Percentiles rank a stretch among this genome's conserved stretches.
Conservation (phyloP, 92 coral and sea anemone genomes). For the Muricea muricata region DNA sequence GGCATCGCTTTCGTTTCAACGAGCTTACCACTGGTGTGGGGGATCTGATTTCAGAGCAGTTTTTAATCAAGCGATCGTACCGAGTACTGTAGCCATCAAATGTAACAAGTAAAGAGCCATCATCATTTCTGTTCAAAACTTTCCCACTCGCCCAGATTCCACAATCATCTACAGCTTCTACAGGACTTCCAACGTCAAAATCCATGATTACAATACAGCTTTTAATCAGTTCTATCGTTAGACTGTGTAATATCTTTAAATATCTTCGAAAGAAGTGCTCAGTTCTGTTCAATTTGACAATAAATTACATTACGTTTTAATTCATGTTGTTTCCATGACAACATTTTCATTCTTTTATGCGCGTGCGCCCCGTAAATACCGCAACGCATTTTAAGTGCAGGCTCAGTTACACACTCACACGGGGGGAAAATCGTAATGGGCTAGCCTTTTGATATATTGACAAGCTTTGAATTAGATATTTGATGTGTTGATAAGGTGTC, state of each 20-base stretch:
- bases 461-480: too few relatives aligned
- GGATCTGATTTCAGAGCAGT: background rate
- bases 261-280: too few relatives aligned
- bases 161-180: slow-evolving; percentile 14
- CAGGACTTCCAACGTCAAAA: slow-evolving; percentile 27
- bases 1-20: slow-evolving; percentile 19
- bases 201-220: background rate
- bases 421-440: background rate
- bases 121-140: slow-evolving; percentile 3
- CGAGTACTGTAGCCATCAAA: slow-evolving; percentile 31
- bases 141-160: slow-evolving; percentile 17
- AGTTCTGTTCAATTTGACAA: background rate
- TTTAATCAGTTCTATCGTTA: background rate
- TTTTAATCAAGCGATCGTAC: slow-evolving; percentile 24
- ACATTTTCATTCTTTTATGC: background rate
- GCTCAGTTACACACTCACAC: slow-evolving; percentile 5
- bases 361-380: background rate
- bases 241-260: background rate
- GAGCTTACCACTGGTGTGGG: slow-evolving; percentile 11
- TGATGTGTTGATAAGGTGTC: too few relatives aligned
- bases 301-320: too few relatives aligned
- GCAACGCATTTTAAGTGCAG: background rate
- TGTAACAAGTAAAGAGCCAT: slow-evolving; percentile 1
- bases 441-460: too few relatives aligned
- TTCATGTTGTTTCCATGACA: background rate